Conservation (phyloP, 1,140 invertebrate genomes). For the Ectropis grisescens region DNA sequence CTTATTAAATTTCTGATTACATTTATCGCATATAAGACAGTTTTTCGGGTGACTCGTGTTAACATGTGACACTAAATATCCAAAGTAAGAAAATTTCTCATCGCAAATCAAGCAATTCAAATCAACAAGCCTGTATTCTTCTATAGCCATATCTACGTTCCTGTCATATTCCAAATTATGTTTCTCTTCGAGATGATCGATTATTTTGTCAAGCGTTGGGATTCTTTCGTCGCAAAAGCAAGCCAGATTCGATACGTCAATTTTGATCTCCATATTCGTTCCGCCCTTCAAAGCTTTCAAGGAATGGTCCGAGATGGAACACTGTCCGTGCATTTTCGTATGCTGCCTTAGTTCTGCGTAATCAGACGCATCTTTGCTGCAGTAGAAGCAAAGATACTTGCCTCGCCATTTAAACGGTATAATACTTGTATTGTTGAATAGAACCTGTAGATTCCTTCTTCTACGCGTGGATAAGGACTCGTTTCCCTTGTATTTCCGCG, state of each 20-base stretch:
- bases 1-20: slow-evolving; percentile 56
- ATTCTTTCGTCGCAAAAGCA: slow-evolving; percentile 43
- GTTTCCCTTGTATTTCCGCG: slow-evolving; percentile 35
- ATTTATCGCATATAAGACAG: slow-evolving; percentile 48
- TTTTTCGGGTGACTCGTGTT: slow-evolving; percentile 54
- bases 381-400: slow-evolving; percentile 54
- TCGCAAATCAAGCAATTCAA: slow-evolving; percentile 35
- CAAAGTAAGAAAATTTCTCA: slow-evolving; percentile 52
- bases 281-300: slow-evolving; percentile 49
- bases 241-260: slow-evolving; percentile 39
- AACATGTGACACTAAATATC: slow-evolving; percentile 51
- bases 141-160: slow-evolving; percentile 47
- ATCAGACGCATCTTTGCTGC: slow-evolving; percentile 42
- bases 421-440: slow-evolving; percentile 55
- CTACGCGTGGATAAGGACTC: slow-evolving; percentile 50
- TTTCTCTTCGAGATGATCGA: slow-evolving; percentile 37
- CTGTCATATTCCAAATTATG: slow-evolving; percentile 44
- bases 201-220: slow-evolving; percentile 24
- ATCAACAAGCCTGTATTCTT: slow-evolving; percentile 42
- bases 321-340: slow-evolving; percentile 43
- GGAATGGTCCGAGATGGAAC: slow-evolving; percentile 43
- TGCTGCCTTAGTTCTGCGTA: slow-evolving; percentile 41
- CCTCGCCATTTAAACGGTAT: slow-evolving; percentile 63
- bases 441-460: slow-evolving; percentile 41
- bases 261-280: slow-evolving; percentile 57